Base-by-base conservation (phyloP, 2,888 invertebrate genomes). In the Monoplex corrugatus region DNA sequence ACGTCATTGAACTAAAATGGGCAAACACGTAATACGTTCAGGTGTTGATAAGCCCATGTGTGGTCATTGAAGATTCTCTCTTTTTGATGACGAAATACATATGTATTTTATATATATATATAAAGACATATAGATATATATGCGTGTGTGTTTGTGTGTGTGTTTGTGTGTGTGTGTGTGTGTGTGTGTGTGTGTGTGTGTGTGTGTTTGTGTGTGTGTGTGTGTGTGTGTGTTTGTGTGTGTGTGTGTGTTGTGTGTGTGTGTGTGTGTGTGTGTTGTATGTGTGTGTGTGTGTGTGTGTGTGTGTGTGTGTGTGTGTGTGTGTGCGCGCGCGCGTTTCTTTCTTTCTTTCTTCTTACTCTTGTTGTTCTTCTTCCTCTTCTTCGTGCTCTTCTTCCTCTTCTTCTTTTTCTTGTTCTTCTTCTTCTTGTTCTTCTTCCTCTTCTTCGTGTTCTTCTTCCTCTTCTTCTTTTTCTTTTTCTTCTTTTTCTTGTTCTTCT, bases 211-310 rank as follows among this genome's bases (percentile, higher is more conserved):
- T 44, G 44, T 44, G 44, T 44, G 83, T 44, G 83, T 83, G 83
- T 83, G 83, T 83, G 83, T 44, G 38, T 83, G 40, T 83, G 83
- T 83, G 44, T 83, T 19, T 83, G 83, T 83, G 83, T 40, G 83
- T 83, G 43, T 40, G 83, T 83, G 44, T 38, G 83, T 40, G 44
- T 38, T 83, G 83, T n/a, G 44, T 83, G 83, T 16, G 83, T 44
- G 44, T 83, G 83, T 44, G 16, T 40, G 10, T 83, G 45, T 40
- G 83, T 40, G n/a, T 83, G 45, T 19, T n/a, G 40, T 63, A 16
- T 63, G 23, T 63, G 16, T 63, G 23, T 63, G 3, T 63, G 23
- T 78, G 35, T 78, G 19, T 35, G 13, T 40, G 8, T 78, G 23
- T 78, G 13, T 78, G 35, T 35, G 3, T 35, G 10, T 23, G 23